Conservation (phyloP, 2,113 vertebrate species). For the Diadophis punctatus region DNA sequence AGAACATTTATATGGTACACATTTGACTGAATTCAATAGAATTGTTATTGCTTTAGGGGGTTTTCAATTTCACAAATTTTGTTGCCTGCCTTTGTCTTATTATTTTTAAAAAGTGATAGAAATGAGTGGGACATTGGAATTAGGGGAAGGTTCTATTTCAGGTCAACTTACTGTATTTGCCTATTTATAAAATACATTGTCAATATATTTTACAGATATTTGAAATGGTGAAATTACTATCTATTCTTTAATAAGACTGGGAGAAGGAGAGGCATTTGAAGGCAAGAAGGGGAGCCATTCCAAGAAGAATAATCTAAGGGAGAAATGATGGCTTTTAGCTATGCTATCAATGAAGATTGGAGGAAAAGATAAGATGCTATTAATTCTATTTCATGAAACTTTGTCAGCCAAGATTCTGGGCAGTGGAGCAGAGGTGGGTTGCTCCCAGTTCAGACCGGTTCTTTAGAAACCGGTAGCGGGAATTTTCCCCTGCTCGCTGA, state of each 20-base stretch:
- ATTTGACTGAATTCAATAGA: background rate
- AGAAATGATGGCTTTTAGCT: background rate
- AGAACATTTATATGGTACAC: background rate
- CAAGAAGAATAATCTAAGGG: background rate
- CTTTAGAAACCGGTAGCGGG: too few species aligned
- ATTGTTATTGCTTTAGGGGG: background rate
- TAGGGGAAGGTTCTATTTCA: background rate
- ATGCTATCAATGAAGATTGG: background rate
- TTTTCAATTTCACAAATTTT: constrained; percentile 20
- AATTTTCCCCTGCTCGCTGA: too few species aligned
- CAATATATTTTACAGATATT: background rate
- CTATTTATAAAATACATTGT: background rate
- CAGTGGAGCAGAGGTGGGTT: too few species aligned
- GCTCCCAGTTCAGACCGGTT: too few species aligned
- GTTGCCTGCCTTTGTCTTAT: background rate
- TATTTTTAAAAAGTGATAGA: background rate
- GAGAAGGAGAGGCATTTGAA: background rate
- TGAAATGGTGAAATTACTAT: background rate
- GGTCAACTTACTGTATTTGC: background rate
- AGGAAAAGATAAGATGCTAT: too few species aligned
- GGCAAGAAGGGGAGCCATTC: background rate
- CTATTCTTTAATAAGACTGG: background rate
- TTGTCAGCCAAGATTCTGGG: background rate
- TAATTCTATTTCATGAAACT: background rate
- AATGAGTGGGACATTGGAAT: too few species aligned